Percentiles rank a stretch among this genome's conserved stretches.
Conservation (phyloP, 2,113 vertebrate species). For the Platysteira castanea region DNA sequence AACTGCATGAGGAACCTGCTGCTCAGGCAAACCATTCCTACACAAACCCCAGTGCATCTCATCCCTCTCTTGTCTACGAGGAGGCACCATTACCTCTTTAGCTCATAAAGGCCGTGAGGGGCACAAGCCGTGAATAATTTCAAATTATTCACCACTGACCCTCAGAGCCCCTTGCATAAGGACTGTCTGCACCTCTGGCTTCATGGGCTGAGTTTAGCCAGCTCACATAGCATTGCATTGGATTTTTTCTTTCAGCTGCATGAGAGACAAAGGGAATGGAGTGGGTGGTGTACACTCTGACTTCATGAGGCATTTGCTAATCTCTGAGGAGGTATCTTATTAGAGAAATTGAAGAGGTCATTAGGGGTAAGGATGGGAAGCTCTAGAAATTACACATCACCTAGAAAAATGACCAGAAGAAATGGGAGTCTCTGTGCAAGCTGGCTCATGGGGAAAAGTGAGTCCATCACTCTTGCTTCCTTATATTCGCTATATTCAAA, state of each 20-base stretch:
- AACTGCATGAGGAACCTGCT: neutral
- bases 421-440: neutral
- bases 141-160: neutral
- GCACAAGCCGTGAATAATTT: neutral
- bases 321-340: conserved; percentile 20
- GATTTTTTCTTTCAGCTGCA: neutral
- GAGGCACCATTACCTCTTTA: neutral
- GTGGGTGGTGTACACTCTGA: neutral
- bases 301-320: conserved; percentile 4
- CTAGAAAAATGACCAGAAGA: neutral
- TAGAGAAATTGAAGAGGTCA: conserved; percentile 10
- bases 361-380: neutral
- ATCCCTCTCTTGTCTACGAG: neutral
- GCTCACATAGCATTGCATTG: neutral
- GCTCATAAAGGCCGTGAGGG: neutral
- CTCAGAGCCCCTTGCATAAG: neutral
- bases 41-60: fast-evolving
- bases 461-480: neutral
- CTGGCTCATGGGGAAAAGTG: neutral
- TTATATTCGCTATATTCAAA: neutral
- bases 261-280: neutral
- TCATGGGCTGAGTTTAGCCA: neutral
- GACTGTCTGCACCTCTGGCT: neutral
- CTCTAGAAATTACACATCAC: neutral
- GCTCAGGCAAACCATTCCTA: neutral